Base-by-base conservation (phyloP, 2,113 vertebrate genomes). In the Onychostoma macrolepis region DNA sequence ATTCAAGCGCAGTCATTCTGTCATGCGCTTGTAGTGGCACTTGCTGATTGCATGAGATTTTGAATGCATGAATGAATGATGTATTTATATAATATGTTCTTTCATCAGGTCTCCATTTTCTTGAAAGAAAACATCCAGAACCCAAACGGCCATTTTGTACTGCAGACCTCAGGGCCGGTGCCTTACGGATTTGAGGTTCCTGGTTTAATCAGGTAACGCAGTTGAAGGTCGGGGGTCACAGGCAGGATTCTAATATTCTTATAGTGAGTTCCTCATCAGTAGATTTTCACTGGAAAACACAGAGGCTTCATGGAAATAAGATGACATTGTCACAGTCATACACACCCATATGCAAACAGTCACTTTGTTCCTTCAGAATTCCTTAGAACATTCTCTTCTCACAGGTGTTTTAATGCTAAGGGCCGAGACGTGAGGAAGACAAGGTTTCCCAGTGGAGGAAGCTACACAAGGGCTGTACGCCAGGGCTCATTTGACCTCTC, bases 81-180 rank as follows among this genome's bases (percentile, higher is more conserved):
- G n/a, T n/a, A n/a, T n/a, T n/a, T n/a, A n/a, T n/a, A n/a, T 24
- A 13, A 43, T 21, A 19, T 72, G 53, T 43, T 36, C 12, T 82
- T 80, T 61, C 78, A 83, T 13, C 90, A 99, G 98, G 97, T 99
- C 24, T 98, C 97, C 4, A 94, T 98, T 89, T 98, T 99, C 87
- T 94, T 99, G 86, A 97, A 97, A 92, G 96, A 95, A 28, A 95
- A 95, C 91, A 95, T 97, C 36, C 98, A 99, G 77, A 98, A 97
- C 83, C 96, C 96, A 0, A 97, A 96, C 0, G 98, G 98, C 1
- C 96, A 93, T 24, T 99, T 99, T 30, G 94, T 93, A 71, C 90
- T 99, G 90, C 93, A 93, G 0, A 94, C 94, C 2, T 96, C 96
- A 0, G 97, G 97, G n/a, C 96, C 97, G 0, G 95, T 98, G 81